These are phyloP conservation scores for Dufourea novaeangliae DNA, from an alignment of 1,140 invertebrate genomes.

Conservation along the genomic window DNA sequence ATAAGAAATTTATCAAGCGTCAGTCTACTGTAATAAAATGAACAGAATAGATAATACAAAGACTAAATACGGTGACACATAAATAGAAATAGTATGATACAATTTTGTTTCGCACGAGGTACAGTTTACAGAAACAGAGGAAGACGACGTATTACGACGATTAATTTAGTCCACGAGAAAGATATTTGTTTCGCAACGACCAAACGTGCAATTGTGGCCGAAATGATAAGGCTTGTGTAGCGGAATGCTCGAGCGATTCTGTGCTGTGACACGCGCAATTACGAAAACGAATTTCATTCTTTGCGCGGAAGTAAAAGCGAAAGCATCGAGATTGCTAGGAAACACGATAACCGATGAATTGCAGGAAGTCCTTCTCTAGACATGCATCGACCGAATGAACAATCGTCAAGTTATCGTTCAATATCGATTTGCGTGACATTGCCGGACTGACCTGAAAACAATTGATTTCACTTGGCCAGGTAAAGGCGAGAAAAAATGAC, in stretches of 20 bases:
- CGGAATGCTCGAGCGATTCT: not conserved
- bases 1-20: too few species aligned
- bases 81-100: too few species aligned
- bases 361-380: conserved; percentile 4
- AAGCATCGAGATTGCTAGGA: conserved; percentile 22
- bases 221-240: not conserved
- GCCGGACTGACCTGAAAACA: not conserved
- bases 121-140: not conserved
- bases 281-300: conserved; percentile 21
- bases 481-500: not conserved
- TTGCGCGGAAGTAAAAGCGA: conserved; percentile 23
- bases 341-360: conserved; percentile 13
- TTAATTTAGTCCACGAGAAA: not conserved
- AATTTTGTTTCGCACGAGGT: too few species aligned
- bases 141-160: not conserved
- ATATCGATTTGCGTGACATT: not conserved
- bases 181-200: not conserved
- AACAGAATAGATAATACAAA: too few species aligned
- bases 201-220: not conserved
- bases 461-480: not conserved
- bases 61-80: too few species aligned
- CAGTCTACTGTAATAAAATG: too few species aligned
- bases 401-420: conserved; percentile 4
- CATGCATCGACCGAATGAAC: not conserved
- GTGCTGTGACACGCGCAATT: not conserved